These are phyloP conservation scores for Lycaon pictus DNA, from an alignment of 2,113 vertebrate species.

Conservation along the genomic window DNA sequence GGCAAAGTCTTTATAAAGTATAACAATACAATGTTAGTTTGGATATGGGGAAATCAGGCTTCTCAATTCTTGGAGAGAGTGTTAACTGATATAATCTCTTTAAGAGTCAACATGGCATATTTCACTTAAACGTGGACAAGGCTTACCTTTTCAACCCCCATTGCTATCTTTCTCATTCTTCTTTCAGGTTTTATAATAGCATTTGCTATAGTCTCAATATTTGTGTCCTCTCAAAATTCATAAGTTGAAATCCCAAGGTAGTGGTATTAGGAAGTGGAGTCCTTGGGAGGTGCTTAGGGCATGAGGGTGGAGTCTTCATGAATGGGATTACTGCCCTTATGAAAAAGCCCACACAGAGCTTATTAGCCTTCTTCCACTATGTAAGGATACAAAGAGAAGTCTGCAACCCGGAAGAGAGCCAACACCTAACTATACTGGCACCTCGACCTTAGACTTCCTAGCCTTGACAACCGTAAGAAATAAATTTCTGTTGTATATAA, in stretches of 20 bases:
- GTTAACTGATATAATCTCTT: background rate
- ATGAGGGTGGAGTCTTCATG: background rate
- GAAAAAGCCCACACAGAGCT: background rate
- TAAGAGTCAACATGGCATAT: background rate
- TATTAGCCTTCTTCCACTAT: background rate
- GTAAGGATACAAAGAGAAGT: background rate
- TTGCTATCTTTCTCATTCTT: background rate
- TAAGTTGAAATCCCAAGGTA: background rate
- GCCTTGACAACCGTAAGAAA: background rate
- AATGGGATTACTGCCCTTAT: background rate
- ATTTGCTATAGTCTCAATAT: background rate
- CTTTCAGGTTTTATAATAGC: background rate
- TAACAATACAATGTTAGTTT: background rate
- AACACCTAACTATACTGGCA: background rate
- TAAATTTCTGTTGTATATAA: background rate
- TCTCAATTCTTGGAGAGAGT: background rate
- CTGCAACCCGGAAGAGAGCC: background rate
- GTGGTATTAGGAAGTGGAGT: background rate
- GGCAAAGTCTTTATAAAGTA: background rate
- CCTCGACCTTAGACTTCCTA: background rate
- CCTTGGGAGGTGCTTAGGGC: background rate
- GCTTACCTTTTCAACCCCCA: background rate
- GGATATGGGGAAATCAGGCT: background rate
- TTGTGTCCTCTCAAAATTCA: background rate
- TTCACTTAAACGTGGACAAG: background rate